A percentile compares a stretch with the other conserved stretches of the same genome.
These are phyloP conservation scores for Nerophis ophidion DNA, from an alignment of 2,113 vertebrate genomes.

Conservation along the genomic window DNA sequence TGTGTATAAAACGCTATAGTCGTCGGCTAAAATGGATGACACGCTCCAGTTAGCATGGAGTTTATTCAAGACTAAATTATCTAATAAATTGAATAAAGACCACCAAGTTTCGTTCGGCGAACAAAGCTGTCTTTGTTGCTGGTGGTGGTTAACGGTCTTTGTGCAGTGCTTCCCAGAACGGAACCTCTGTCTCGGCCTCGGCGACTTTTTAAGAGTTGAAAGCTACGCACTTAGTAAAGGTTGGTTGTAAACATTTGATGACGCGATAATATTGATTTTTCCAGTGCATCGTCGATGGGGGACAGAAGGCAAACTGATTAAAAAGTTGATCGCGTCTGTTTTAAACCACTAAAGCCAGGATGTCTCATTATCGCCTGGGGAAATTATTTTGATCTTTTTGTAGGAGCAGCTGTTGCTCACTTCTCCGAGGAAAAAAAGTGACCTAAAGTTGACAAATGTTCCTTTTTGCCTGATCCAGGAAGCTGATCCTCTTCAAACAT, in stretches of 20 bases:
- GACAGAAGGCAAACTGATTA: too few species aligned
- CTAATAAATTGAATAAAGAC: constrained; percentile 10
- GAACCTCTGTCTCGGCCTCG: too few species aligned
- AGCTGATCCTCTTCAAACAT: constrained; percentile 55
- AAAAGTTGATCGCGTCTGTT: too few species aligned
- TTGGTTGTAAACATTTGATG: too few species aligned
- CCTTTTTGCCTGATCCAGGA: constrained; percentile 22
- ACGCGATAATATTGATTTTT: too few species aligned
- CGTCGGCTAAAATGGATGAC: background rate
- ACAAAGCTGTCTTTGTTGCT: constrained; percentile 40
- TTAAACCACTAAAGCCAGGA: background rate
- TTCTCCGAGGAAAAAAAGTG: background rate
- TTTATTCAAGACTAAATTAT: constrained; percentile 8
- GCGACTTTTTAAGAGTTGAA: too few species aligned
- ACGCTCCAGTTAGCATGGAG: background rate
- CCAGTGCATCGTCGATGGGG: too few species aligned
- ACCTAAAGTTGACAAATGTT: background rate
- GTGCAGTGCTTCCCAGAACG: too few species aligned
- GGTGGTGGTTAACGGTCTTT: constrained; percentile 31
- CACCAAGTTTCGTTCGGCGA: constrained; percentile 12
- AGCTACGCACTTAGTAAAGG: too few species aligned
- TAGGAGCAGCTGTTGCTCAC: constrained; percentile 3
- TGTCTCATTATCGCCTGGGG: background rate
- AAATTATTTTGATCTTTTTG: constrained; percentile 20
- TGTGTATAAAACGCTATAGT: too few species aligned